Percentiles rank a stretch among this genome's conserved stretches.
These are phyloP conservation scores for Saccostrea cuccullata DNA, from an alignment of 1,140 invertebrate genomes.

Conservation along the genomic window DNA sequence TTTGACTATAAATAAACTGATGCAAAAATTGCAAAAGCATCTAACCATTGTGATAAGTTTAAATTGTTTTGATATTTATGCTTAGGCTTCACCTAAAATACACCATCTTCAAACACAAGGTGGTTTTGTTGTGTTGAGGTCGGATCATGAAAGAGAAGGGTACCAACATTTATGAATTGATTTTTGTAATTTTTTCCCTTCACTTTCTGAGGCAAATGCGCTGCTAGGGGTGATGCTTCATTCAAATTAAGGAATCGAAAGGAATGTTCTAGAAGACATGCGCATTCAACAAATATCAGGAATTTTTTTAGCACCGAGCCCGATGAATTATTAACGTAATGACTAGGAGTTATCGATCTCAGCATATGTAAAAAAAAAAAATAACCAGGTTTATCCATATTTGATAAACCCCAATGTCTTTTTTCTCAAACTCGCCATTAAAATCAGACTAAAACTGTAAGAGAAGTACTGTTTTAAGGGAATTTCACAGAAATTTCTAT, in stretches of 20 bases:
- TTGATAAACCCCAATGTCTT: no score
- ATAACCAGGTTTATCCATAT: no score
- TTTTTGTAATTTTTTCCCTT: no score
- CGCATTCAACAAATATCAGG: not conserved
- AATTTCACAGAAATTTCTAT: no score
- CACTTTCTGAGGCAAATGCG: not conserved
- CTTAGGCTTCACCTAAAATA: not conserved
- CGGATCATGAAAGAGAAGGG: not conserved
- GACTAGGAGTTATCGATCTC: no score
- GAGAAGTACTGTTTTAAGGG: no score
- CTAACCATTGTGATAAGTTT: not conserved
- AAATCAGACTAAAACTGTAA: no score
- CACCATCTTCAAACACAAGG: not conserved
- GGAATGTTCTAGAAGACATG: not conserved
- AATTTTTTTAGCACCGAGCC: no score
- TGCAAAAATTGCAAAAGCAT: not conserved
- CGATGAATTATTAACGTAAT: no score
- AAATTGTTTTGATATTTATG: not conserved
- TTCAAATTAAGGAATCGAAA: no score
- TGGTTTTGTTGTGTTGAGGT: not conserved
- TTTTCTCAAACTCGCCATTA: no score
- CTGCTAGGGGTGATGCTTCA: not conserved
- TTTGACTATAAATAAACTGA: not conserved
- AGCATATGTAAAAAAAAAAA: no score
- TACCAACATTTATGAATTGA: not conserved